phyloP scores from a whole-genome alignment of 2,113 vertebrate genomes.

The Bufo gargarizans region DNA sequence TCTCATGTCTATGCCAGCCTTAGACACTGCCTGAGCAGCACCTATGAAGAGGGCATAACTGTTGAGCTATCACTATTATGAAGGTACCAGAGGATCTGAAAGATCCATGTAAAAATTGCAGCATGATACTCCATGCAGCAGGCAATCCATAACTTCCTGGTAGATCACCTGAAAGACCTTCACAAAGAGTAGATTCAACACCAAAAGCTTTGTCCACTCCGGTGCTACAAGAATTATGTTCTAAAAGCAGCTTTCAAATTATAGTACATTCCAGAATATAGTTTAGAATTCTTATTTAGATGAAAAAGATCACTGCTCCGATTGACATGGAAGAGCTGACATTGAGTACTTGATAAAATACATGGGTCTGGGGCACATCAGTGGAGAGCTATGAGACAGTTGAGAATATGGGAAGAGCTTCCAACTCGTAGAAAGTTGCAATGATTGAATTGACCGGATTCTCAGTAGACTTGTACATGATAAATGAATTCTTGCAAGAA shows the following conservation, averaged over 20 bases:
- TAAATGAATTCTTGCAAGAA: conserved; percentile 11
- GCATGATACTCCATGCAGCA: background rate
- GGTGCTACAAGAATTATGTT: background rate
- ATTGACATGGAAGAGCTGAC: background rate
- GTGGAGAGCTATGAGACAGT: background rate
- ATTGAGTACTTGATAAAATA: background rate
- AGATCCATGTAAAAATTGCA: background rate
- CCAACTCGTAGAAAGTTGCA: background rate
- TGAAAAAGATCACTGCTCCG: background rate
- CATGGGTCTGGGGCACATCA: background rate
- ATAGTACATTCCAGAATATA: background rate
- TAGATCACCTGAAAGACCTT: background rate
- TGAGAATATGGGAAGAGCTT: background rate
- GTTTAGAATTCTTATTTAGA: background rate
- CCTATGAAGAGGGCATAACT: too few species aligned
- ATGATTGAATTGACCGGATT: conserved; percentile 15
- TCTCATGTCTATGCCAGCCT: too few species aligned
- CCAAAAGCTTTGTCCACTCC: background rate
- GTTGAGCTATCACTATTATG: background rate
- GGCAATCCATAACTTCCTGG: too few species aligned
- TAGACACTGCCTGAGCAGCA: too few species aligned
- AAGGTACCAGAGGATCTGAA: background rate
- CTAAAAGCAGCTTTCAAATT: background rate
- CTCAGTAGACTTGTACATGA: conserved; percentile 12
- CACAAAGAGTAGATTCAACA: background rate